Evolutionary conservation across 2,888 invertebrate genomes (phyloP).

Genomic region (Drosophila ustulata): DNA sequence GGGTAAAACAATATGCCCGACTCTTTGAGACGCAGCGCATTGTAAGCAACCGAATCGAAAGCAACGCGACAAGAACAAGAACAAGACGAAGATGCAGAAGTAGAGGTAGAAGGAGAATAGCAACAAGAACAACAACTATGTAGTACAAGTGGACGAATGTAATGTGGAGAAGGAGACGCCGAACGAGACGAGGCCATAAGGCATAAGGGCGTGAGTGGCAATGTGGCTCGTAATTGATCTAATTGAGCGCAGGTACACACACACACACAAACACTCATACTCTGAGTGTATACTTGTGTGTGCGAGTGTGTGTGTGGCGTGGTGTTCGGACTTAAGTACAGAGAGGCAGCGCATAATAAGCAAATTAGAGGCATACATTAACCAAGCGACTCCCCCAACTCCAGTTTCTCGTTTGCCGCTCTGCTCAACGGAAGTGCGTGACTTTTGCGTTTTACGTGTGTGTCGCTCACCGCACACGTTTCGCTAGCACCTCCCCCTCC

Average conservation of each 20-base stretch:
- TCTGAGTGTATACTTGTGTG: not conserved
- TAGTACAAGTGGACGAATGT: constrained; percentile 41
- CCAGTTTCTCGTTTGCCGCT: constrained; percentile 11
- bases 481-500: constrained; percentile 2
- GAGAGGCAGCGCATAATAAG: constrained; percentile 51
- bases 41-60: constrained; percentile 40
- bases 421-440: constrained; percentile 69
- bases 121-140: constrained; percentile 24
- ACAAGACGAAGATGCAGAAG: not conserved
- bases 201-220: constrained; percentile 69
- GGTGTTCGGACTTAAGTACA: constrained; percentile 32
- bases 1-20: constrained; percentile 45
- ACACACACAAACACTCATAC: constrained; percentile 19
- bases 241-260: constrained; percentile 73
- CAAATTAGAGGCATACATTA: constrained; percentile 51
- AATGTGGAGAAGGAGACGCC: constrained; percentile 29
- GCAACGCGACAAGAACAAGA: constrained; percentile 23
- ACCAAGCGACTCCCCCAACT: constrained; percentile 12
- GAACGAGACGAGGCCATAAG: constrained; percentile 33
- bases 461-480: constrained; percentile 55
- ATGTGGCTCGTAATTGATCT: constrained; percentile 74
- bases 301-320: constrained; percentile 13
- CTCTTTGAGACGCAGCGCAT: constrained; percentile 38
- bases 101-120: not conserved
- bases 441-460: constrained; percentile 69